Evolutionary conservation across 2,797 vertebrate species (phyloP).

Genomic region (Pampus argenteus): DNA sequence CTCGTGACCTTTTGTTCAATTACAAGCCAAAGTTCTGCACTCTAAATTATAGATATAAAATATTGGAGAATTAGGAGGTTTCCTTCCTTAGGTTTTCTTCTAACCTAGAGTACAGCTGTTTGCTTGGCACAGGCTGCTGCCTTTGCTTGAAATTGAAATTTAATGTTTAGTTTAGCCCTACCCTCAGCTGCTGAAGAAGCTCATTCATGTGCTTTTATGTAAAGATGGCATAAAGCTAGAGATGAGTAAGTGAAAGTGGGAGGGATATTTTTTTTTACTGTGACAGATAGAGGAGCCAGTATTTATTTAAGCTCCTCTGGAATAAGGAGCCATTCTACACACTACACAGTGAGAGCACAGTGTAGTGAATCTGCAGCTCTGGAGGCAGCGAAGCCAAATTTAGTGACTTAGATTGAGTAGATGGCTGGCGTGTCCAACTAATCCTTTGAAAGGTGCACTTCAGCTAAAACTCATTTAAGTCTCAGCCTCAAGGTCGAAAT

Average conservation of each 20-base stretch:
- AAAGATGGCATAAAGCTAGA: slow-evolving; percentile 41
- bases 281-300: slow-evolving; percentile 24
- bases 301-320: slow-evolving; percentile 41
- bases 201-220: slow-evolving; percentile 39
- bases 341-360: slow-evolving; percentile 20
- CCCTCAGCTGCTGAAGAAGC: slow-evolving; percentile 6
- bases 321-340: slow-evolving; percentile 15
- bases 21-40: too few species aligned
- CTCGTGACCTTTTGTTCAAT: neutral
- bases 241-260: slow-evolving; percentile 34
- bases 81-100: too few species aligned
- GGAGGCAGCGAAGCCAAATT: slow-evolving; percentile 34
- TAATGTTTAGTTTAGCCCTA: neutral
- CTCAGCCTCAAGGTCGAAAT: slow-evolving; percentile 27
- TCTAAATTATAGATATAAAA: too few species aligned
- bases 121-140: neutral
- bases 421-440: slow-evolving; percentile 30
- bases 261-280: slow-evolving; percentile 14
- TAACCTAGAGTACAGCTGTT: neutral
- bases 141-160: neutral
- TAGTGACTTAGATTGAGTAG: slow-evolving; percentile 37
- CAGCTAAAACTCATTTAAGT: slow-evolving; percentile 50
- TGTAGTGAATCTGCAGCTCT: slow-evolving; percentile 20
- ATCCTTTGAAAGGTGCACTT: slow-evolving; percentile 52
- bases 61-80: too few species aligned